phyloP scores from a whole-genome alignment of 2,888 invertebrate species.

The Protonemura montana region DNA sequence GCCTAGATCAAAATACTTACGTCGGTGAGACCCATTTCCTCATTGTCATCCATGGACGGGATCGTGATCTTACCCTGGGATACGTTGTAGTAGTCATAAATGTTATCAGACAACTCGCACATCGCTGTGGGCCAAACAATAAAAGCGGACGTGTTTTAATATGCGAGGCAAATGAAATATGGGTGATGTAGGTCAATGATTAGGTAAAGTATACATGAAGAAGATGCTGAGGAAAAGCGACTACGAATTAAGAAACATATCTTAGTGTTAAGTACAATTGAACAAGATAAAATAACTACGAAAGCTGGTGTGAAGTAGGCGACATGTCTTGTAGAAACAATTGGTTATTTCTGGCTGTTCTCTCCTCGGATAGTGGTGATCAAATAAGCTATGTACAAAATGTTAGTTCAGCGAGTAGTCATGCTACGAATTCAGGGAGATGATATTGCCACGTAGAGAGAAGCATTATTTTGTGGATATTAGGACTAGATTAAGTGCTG shows the following conservation, averaged over 20 bases:
- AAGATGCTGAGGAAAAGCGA: not conserved
- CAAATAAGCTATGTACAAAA: not conserved
- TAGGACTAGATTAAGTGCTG: no score
- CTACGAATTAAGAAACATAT: not conserved
- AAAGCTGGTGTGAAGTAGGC: not conserved
- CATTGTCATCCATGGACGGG: constrained; percentile 93
- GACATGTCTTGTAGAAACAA: not conserved
- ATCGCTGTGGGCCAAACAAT: constrained; percentile 69
- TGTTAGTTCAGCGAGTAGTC: not conserved
- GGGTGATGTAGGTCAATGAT: not conserved
- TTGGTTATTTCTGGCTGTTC: not conserved
- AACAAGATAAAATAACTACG: not conserved
- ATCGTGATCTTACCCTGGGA: constrained; percentile 97
- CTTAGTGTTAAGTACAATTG: not conserved
- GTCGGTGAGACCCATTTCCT: constrained; percentile 88
- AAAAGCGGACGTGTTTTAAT: constrained; percentile 51
- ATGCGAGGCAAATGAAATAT: constrained; percentile 33
- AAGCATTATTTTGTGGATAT: no score
- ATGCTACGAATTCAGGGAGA: not conserved
- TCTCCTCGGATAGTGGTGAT: not conserved
- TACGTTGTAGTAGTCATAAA: constrained; percentile 93
- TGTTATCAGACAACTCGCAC: constrained; percentile 84
- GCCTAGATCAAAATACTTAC: constrained; percentile 71
- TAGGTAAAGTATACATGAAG: not conserved
- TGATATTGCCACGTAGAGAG: not conserved